A percentile compares a stretch with the other conserved stretches of the same genome.
Evolutionary conservation across 2,113 vertebrate genomes (phyloP).

Genomic region (Limnothrissa miodon): DNA sequence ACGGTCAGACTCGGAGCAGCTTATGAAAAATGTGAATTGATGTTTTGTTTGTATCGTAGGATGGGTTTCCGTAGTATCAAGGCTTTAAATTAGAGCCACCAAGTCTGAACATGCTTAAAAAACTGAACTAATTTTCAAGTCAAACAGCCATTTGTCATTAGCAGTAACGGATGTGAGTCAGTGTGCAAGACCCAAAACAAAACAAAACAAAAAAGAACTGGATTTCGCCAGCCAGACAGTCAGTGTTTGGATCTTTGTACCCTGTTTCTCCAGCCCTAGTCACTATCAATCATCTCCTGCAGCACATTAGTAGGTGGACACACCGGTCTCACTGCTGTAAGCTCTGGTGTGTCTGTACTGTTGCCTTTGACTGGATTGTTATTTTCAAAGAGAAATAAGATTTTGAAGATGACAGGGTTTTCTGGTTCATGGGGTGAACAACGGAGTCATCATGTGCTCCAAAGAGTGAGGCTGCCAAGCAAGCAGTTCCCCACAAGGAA

Average conservation of each 20-base stretch:
- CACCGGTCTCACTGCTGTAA: neutral
- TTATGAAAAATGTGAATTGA: neutral
- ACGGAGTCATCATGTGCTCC: neutral
- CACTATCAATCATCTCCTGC: neutral
- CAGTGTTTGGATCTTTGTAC: neutral
- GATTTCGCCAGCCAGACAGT: neutral
- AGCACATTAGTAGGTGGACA: neutral
- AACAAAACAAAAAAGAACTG: too few species aligned
- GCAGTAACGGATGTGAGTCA: neutral
- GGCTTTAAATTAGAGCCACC: neutral
- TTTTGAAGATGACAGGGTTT: neutral
- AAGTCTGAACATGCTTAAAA: too few species aligned
- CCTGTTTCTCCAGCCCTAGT: neutral
- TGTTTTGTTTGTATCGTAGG: neutral
- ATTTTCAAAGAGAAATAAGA: neutral
- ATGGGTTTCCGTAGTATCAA: too few species aligned
- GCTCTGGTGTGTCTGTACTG: neutral
- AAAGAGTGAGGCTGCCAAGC: too few species aligned
- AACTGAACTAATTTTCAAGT: too few species aligned
- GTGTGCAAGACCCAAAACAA: neutral
- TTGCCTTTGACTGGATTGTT: neutral
- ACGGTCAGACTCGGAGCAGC: too few species aligned
- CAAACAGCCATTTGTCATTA: too few species aligned
- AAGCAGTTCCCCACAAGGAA: neutral
- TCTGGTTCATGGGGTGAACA: neutral